These are phyloP conservation scores for Drosophila planitibia DNA, from an alignment of 2,888 invertebrate species.

Conservation along the genomic window DNA sequence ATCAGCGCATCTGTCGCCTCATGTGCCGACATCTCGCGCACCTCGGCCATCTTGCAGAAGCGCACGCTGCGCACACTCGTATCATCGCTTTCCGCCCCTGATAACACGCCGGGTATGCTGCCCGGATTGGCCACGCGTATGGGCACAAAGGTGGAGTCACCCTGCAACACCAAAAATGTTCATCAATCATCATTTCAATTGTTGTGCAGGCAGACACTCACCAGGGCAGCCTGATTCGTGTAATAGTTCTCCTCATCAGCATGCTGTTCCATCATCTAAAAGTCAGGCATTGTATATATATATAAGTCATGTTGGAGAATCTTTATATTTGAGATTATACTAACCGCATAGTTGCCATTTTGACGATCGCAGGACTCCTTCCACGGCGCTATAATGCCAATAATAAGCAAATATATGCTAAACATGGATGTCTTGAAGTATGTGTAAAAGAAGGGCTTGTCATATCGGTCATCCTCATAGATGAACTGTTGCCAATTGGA, in stretches of 20 bases:
- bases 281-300: slow-evolving; percentile 5
- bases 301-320: neutral
- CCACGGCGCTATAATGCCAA: slow-evolving; percentile 96
- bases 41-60: slow-evolving; percentile 95
- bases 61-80: slow-evolving; percentile 94
- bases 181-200: neutral
- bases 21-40: slow-evolving; percentile 94
- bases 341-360: slow-evolving; percentile 90
- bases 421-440: slow-evolving; percentile 98
- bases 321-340: slow-evolving; percentile 41
- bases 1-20: slow-evolving; percentile 97
- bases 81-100: slow-evolving; percentile 94
- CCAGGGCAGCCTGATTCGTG: slow-evolving; percentile 87
- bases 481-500: slow-evolving; percentile 88
- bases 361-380: slow-evolving; percentile 92
- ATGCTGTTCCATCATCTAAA: slow-evolving; percentile 90
- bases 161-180: slow-evolving; percentile 86
- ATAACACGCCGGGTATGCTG: slow-evolving; percentile 82
- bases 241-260: slow-evolving; percentile 93
- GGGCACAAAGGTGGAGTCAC: slow-evolving; percentile 96
- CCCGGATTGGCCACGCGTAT: slow-evolving; percentile 87
- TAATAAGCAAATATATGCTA: slow-evolving; percentile 94
- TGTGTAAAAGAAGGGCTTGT: slow-evolving; percentile 98
- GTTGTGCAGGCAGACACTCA: slow-evolving; percentile 41
- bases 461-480: slow-evolving; percentile 92